Conservation (phyloP, 2,888 invertebrate genomes). For the Pachymerium ferrugineum region DNA sequence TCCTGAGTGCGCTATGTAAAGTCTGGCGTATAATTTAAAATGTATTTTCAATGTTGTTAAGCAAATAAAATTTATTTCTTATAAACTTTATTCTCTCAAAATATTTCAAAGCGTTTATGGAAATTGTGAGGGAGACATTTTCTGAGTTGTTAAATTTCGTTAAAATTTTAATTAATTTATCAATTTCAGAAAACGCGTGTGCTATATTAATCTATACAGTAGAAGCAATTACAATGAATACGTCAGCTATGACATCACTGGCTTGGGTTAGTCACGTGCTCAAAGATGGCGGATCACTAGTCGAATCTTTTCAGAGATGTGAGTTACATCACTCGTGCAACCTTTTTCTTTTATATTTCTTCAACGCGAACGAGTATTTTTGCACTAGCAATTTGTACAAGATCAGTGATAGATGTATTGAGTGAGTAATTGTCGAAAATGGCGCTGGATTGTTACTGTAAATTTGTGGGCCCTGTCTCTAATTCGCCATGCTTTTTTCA, state of each 20-base stretch:
- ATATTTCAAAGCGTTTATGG: no score
- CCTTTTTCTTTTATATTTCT: not conserved
- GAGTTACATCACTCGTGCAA: constrained; percentile 4
- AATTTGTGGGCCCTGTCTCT: not conserved
- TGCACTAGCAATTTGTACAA: not conserved
- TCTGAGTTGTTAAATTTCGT: no score
- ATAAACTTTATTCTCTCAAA: no score
- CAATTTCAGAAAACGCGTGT: no score
- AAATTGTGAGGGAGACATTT: no score
- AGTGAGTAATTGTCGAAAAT: not conserved
- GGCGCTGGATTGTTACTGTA: not conserved
- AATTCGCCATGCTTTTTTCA: constrained; percentile 9
- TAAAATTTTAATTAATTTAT: no score
- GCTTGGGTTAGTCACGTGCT: constrained; percentile 5
- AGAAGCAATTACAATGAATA: no score
- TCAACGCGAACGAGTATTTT: not conserved
- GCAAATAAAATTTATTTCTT: no score
- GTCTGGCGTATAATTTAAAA: no score
- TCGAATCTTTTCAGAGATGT: constrained; percentile 17
- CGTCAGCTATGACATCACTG: not conserved
- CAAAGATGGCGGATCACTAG: constrained; percentile 24
- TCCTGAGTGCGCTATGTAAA: no score
- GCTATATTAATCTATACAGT: no score
- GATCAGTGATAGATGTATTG: constrained; percentile 17
- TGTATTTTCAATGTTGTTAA: no score